Evolutionary conservation across 2,888 invertebrate genomes (phyloP), one percentile per base, ranked within the genome.

Genomic region (Agonopterix alstromeriana): DNA sequence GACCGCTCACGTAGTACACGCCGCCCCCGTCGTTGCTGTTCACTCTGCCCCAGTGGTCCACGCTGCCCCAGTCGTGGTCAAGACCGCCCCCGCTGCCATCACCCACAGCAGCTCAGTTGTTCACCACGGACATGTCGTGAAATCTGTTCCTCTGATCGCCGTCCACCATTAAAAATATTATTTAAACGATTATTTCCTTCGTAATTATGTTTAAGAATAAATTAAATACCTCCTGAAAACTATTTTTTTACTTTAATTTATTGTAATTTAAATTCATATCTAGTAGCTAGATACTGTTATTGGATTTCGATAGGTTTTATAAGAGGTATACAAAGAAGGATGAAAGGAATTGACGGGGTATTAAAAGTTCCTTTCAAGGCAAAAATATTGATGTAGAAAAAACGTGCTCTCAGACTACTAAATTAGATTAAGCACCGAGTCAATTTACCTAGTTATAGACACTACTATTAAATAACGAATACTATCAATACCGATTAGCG

Each of bases 21-120:
- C 69, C n/a, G 62, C 77, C 43, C 81, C 82, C 2, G 57, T 69
- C 0, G 82, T 75, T 38, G 61, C 79, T 44, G 70, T 80, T 3
- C 83, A 87, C 76, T 75, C 79, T 68, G 82, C 81, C 71, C 81
- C 88, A 5, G 27, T 38, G 0, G 81, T 80, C 5, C 83, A 88
- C 76, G 76, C 80, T 68, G 82, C 81, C 71, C 82, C 88, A 9
- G 11, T 45, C 0, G 75, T 86, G 10, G 79, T 81, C 56, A 77
- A 81, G 45, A 54, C 85, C 27, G 80, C 79, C 42, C 67, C 71
- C 8, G 52, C 61, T 1, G 71, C 63, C 43, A 57, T 67, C 47
- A 61, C 71, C 12, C 75, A 79, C 71, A 5, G 60, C 58, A 66
- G 73, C 58, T 73, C 78, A 2, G 67, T 77, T 8, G 69, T 70